A percentile compares a stretch with the other conserved stretches of the same genome.
Evolutionary conservation across 1,140 invertebrate species (phyloP).

Genomic region (Dysdera silvatica): DNA sequence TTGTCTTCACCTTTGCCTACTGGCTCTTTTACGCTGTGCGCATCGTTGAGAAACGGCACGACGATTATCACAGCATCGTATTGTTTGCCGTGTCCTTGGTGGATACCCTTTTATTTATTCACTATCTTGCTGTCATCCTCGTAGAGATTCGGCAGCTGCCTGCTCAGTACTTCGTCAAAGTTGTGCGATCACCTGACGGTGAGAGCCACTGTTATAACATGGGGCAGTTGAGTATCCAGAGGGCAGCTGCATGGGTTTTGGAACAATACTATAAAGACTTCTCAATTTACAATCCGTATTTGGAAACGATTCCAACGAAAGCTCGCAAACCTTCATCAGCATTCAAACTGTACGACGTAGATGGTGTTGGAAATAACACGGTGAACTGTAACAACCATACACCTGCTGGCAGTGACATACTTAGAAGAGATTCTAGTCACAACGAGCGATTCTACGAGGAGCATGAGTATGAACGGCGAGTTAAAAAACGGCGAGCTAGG

Average conservation of each 20-base stretch:
- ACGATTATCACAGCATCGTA: slow-evolving; percentile 54
- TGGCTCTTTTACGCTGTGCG: slow-evolving; percentile 96
- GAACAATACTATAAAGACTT: slow-evolving; percentile 95
- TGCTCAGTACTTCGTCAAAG: slow-evolving; percentile 80
- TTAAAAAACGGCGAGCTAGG: slow-evolving; percentile 79
- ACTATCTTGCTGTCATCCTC: slow-evolving; percentile 85
- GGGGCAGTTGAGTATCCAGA: slow-evolving; percentile 86
- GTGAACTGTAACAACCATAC: slow-evolving; percentile 52
- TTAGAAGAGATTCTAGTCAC: slow-evolving; percentile 51
- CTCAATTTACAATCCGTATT: slow-evolving; percentile 90
- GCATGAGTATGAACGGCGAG: slow-evolving; percentile 87
- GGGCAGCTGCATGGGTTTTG: slow-evolving; percentile 85
- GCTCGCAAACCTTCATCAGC: slow-evolving; percentile 4
- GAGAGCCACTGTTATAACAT: slow-evolving; percentile 62
- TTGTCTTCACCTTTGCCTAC: slow-evolving; percentile 87
- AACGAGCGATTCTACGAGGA: slow-evolving; percentile 97
- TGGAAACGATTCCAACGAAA: slow-evolving; percentile 78
- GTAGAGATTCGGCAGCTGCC: slow-evolving; percentile 86
- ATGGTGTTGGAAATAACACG: slow-evolving; percentile 50
- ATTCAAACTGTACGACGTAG: slow-evolving; percentile 69
- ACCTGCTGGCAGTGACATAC: slow-evolving; percentile 48
- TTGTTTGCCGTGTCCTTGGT: slow-evolving; percentile 81
- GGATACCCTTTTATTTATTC: slow-evolving; percentile 88
- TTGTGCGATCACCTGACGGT: slow-evolving; percentile 89
- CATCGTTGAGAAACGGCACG: slow-evolving; percentile 49